Evolutionary conservation across 2,113 vertebrate genomes (phyloP), one percentile per base, ranked within the genome.

Genomic region (Etheostoma spectabile): DNA sequence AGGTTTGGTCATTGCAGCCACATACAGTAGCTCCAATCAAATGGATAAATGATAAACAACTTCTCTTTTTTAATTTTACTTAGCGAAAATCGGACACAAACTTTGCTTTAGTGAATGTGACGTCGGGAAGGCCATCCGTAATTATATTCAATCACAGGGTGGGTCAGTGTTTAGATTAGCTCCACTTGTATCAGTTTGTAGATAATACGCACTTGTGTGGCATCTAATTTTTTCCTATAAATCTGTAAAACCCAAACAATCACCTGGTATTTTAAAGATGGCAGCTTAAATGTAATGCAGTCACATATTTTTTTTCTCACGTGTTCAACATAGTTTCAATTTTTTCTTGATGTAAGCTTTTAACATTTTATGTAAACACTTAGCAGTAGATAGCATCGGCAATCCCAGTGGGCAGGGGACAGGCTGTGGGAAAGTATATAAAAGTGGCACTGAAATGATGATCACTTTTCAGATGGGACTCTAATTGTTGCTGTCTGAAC

Each of bases 361-460:
- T 83, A 83, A 87, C 62, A 52, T 88, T 86, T 81, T 53, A 74
- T 77, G 88, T 94, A 94, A 95, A 94, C 91, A 93, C 75, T 82
- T 74, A 42, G 56, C 70, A 63, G 75, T n/a, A 87, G 95, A 96
- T 96, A 94, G 72, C 71, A 96, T 95, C 95, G 52, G 71, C 18
- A 15, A 71, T 95, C 94, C 93, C 94, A 80, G 10, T 24, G 92
- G 89, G 89, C 77, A 77, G 81, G 86, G 91, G 88, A 94, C 93
- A 91, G 92, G 84, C 95, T 94, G 94, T 96, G 95, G 95, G 94
- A 96, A 96, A 96, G 93, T 92, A 94, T 91, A 91, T 92, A 91
- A 89, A 89, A 93, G 92, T 88, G 91, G 87, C 90, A 89, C 88
- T 87, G 67, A 89, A 89, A 93, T 80, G 81, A 92, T 87, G 93